A percentile compares a stretch with the other conserved stretches of the same genome.
phyloP scores from a whole-genome alignment of 2,113 vertebrate species.

The Genyomyrus donnyi region DNA sequence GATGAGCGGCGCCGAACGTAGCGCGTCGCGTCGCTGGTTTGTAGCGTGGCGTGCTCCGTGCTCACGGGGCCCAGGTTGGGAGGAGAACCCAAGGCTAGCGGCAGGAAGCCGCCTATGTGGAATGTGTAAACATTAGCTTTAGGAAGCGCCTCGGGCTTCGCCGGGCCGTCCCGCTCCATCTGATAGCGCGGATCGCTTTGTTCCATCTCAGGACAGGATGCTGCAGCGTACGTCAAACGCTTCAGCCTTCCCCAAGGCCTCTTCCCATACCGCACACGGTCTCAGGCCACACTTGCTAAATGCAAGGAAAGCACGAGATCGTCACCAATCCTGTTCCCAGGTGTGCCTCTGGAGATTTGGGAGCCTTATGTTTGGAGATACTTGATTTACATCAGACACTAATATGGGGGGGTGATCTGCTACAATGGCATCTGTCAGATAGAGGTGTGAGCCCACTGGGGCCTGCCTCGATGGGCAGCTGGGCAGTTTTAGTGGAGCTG shows the following conservation, averaged over 20 bases:
- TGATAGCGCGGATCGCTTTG: not conserved
- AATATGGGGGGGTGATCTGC: not conserved
- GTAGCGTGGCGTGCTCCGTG: not conserved
- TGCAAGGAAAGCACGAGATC: not conserved
- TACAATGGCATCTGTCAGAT: not conserved
- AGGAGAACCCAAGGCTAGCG: not conserved
- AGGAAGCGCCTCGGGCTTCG: not conserved
- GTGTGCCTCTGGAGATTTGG: not conserved
- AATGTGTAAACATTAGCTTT: constrained; percentile 6
- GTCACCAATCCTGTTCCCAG: not conserved
- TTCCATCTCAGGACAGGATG: constrained; percentile 12
- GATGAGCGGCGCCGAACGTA: not conserved
- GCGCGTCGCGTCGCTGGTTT: not conserved
- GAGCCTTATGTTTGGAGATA: not conserved
- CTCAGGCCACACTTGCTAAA: not conserved
- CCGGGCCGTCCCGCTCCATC: not conserved
- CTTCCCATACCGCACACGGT: not conserved
- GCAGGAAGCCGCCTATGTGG: not conserved
- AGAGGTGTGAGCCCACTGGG: not conserved
- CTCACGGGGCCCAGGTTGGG: not conserved
- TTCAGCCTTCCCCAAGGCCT: not conserved
- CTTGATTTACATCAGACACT: not conserved
- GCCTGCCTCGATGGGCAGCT: not conserved
- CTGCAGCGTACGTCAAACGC: not conserved
- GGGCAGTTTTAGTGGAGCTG: not conserved